Evolutionary conservation across 2,888 invertebrate species (phyloP), one percentile per base, ranked within the genome.

Genomic region (Drosophila greeni): DNA sequence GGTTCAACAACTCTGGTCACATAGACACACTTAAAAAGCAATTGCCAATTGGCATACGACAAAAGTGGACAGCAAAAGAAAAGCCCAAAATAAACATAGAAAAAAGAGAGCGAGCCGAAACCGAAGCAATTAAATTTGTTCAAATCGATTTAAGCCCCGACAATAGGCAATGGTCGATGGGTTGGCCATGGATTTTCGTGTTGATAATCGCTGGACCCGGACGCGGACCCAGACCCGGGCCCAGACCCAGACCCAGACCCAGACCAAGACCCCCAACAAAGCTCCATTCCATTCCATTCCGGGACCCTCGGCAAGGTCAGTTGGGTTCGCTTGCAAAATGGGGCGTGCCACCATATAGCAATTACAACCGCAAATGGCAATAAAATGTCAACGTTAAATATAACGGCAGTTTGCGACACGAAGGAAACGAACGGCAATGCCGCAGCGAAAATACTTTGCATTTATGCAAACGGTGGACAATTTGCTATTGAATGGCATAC

Each of bases 281-380:
- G 14, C 33, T 14, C 23, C 24, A n/a, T 24, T 26, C 14, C 16
- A 26, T 43, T 26, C 43, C 43, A 16, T 9, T 45, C 29, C 45
- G 29, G 45, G 14, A 29, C 45, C 29, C 23, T 8, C 4, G 24
- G 24, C 43, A 42, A 20, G 31, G 7, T 24, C 37, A 33, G 45
- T 59, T 34, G 29, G 2, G 31, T 43, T 26, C 47, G 42, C 42
- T 51, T 23, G 48, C 18, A 58, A 56, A 43, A 57, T 47, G 39
- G 76, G 76, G 74, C 69, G 74, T 70, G 74, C 51, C 66, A 66
- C 65, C 68, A 69, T 74, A 71, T 58, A 71, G 76, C 84, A 80
- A 83, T 83, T 80, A 78, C 80, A 80, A 83, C 80, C 80, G 76
- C 80, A 80, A 83, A 78, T 82, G 83, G 83, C 74, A 76, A 82